phyloP scores from a whole-genome alignment of 2,888 invertebrate species.

The Endomychus coccineus region DNA sequence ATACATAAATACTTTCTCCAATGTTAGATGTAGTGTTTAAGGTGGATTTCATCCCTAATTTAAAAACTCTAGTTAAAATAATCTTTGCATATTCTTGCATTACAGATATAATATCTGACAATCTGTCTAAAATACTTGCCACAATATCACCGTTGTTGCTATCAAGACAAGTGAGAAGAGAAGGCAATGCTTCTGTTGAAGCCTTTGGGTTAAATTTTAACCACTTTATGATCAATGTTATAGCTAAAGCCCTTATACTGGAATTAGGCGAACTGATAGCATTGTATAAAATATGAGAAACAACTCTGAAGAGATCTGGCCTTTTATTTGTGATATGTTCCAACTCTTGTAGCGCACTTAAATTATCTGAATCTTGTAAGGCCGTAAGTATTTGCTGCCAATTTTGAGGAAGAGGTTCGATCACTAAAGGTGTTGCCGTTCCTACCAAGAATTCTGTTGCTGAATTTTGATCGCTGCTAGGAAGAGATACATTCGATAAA shows the following conservation, averaged over 20 bases:
- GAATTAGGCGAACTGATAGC: constrained; percentile 57
- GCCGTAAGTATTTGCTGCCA: constrained; percentile 46
- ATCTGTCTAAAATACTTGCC: constrained; percentile 67
- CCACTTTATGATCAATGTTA: constrained; percentile 63
- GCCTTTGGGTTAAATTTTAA: constrained; percentile 54
- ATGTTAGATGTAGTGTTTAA: constrained; percentile 70
- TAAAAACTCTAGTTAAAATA: constrained; percentile 73
- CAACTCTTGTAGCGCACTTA: constrained; percentile 62
- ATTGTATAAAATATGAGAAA: constrained; percentile 57
- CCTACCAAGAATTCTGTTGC: constrained; percentile 49
- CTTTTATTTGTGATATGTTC: constrained; percentile 64
- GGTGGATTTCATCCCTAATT: constrained; percentile 70
- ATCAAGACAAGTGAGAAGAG: constrained; percentile 75
- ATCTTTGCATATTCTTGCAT: constrained; percentile 79
- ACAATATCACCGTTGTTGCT: constrained; percentile 73
- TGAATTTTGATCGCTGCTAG: constrained; percentile 45
- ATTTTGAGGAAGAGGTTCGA: constrained; percentile 43
- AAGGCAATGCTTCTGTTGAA: constrained; percentile 60
- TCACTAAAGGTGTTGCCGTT: constrained; percentile 43
- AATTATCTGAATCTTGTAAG: constrained; percentile 47
- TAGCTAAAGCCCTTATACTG: constrained; percentile 61
- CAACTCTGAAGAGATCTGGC: constrained; percentile 58
- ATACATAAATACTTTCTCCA: constrained; percentile 68
- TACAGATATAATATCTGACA: constrained; percentile 76
- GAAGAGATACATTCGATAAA: constrained; percentile 55